Conservation (phyloP, 2,797 vertebrate genomes). For the Sebastes oblongus region DNA sequence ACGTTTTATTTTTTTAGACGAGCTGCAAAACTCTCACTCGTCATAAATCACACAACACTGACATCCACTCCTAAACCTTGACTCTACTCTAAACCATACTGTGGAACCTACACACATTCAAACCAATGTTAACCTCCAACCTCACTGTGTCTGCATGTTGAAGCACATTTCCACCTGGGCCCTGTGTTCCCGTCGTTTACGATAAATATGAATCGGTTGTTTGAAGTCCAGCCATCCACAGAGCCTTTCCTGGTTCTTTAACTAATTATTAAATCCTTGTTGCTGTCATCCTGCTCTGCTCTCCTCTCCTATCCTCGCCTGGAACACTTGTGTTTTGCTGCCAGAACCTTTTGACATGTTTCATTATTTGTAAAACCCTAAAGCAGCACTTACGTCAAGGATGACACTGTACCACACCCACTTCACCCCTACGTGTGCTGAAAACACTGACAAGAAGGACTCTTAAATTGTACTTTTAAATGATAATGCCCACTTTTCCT, state of each 20-base stretch:
- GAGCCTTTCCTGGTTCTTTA: background rate
- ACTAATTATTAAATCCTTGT: too few species aligned
- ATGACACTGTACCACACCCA: background rate
- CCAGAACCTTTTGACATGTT: background rate
- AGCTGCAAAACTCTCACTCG: background rate
- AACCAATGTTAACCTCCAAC: background rate
- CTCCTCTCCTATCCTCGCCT: slow-evolving; percentile 73
- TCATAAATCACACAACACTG: background rate
- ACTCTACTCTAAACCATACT: too few species aligned
- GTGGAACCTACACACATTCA: too few species aligned
- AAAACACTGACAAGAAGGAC: background rate
- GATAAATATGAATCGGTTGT: background rate
- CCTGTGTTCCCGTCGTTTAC: background rate
- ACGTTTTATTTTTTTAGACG: background rate
- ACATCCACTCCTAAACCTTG: background rate
- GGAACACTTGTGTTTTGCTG: slow-evolving; percentile 69
- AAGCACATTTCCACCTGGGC: background rate
- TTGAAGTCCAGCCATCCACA: background rate
- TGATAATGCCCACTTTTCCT: background rate
- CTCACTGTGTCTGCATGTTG: background rate
- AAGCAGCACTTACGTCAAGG: background rate
- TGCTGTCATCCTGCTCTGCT: slow-evolving; percentile 73
- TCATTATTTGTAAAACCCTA: background rate
- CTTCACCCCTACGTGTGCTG: background rate
- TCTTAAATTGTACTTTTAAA: background rate